Evolutionary conservation across 92 coral and sea anemone genomes (phyloP).

Genomic region (Phenganax stokvisi): DNA sequence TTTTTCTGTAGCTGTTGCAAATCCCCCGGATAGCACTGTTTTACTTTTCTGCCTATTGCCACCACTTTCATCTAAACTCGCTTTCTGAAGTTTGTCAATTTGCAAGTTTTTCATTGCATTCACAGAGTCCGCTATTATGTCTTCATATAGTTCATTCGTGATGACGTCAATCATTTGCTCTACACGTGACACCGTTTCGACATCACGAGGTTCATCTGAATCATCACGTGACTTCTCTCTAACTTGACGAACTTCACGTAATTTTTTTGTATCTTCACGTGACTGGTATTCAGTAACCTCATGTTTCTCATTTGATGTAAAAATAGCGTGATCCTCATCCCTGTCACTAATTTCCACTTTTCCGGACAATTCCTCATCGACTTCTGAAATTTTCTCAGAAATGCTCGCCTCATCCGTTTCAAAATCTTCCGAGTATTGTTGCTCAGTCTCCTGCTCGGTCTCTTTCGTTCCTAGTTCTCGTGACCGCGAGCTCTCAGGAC

Average conservation of each 20-base stretch:
- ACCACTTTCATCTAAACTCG: not conserved
- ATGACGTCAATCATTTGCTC: conserved; percentile 21
- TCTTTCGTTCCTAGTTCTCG: not conserved
- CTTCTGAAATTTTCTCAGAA: conserved; percentile 20
- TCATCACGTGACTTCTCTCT: not conserved
- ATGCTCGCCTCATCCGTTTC: conserved; percentile 9
- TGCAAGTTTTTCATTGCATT: not conserved
- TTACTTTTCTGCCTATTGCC: not conserved
- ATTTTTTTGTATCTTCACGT: not conserved
- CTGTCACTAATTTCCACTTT: not conserved
- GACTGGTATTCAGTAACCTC: not conserved
- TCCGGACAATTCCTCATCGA: conserved; percentile 7
- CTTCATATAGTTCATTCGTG: conserved; percentile 11
- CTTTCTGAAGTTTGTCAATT: not conserved
- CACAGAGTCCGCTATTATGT: conserved; percentile 22
- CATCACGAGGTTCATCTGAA: not conserved
- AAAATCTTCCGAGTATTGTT: conserved; percentile 34
- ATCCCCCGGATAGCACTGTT: not conserved
- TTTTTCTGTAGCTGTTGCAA: not conserved
- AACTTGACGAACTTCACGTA: not conserved
- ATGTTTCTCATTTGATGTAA: not conserved
- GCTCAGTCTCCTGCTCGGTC: conserved; percentile 7
- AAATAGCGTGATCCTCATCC: not conserved
- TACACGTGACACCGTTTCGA: not conserved
- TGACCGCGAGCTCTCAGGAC: conserved; percentile 15